Percentiles rank a stretch among this genome's conserved stretches.
Evolutionary conservation across 2,888 invertebrate species (phyloP).

Genomic region (Omphaloscelis lunosa): DNA sequence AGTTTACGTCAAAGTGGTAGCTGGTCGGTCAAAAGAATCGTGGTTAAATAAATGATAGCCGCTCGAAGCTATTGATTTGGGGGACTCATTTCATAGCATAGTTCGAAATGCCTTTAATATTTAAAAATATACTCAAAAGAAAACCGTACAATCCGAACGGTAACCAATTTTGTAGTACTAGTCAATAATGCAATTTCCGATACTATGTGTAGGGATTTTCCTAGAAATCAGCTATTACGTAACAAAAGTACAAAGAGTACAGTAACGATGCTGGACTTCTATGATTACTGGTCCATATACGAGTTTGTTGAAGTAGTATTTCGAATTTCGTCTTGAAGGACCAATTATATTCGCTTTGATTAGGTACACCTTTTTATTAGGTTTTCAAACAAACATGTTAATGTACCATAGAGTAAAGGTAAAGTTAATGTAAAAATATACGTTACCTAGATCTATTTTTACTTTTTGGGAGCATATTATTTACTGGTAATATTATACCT

Average conservation of each 20-base stretch:
- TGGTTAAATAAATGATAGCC: background rate
- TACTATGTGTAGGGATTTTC: constrained; percentile 14
- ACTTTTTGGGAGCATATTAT: background rate
- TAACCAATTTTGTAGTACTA: constrained; percentile 13
- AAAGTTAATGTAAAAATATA: background rate
- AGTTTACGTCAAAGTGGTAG: background rate
- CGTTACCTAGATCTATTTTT: background rate
- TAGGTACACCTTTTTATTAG: background rate
- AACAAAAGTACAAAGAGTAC: constrained; percentile 11
- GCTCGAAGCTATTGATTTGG: background rate
- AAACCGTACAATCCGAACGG: background rate
- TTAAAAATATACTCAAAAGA: constrained; percentile 3
- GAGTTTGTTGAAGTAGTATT: constrained; percentile 6
- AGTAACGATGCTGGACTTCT: constrained; percentile 9
- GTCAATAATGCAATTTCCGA: constrained; percentile 40
- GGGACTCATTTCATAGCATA: background rate
- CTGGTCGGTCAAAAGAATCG: background rate
- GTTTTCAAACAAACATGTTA: no score
- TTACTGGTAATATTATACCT: background rate
- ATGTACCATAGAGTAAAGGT: background rate
- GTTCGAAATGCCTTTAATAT: background rate
- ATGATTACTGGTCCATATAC: constrained; percentile 5
- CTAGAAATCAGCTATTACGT: constrained; percentile 13
- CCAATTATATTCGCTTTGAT: background rate
- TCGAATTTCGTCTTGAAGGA: constrained; percentile 4